Base-by-base conservation (phyloP, 2,888 invertebrate species). In the Lasioglossum calceatum region DNA sequence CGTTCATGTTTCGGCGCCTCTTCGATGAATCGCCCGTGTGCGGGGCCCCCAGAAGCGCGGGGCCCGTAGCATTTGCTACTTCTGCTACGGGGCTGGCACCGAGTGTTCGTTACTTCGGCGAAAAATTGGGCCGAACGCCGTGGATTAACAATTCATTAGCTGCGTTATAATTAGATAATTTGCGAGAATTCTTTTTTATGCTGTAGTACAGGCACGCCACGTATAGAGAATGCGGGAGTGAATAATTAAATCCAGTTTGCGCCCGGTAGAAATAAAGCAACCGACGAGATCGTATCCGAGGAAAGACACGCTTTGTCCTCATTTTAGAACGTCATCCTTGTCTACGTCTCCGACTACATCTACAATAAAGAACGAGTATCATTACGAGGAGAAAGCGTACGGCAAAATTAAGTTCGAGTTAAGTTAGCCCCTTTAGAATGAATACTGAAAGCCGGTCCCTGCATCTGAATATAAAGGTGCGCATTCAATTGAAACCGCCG, bases 201-300 rank as follows among this genome's bases (percentile, higher is more conserved):
- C 78, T 64, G 32, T 44, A 39, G 70, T 76, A 72, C 77, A 82
- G 78, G 64, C 58, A 77, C 39, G 61, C 58, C 70, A 58, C 32
- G 58, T 44, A 70, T 32, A 42, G 61, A 70, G 77, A 72, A 79
- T 61, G 47, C 72, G 58, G 70, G 84, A 47, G 74, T 44, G 67
- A 86, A 87, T 90, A 90, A 90, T 90, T 87, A 83, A 84, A 86
- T 83, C 72, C 70, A 81, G 72, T 76, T 77, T 78, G 73, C 75
- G 74, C 54, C 47, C 78, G 77, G 82, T 77, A 77, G 78, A 79
- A 90, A 78, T 82, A 77, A 83, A 78, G 75, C 76, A 74, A 81
- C 67, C 75, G 82, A 83, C 77, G 61, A 39, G 36, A 32, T 64
- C 64, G 27, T 58, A n/a, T 85, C 64, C 32, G 83, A 72, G 77